Evolutionary conservation across 2,888 invertebrate genomes (phyloP), one percentile per base, ranked within the genome.

Genomic region (Phaonia tiefii): DNA sequence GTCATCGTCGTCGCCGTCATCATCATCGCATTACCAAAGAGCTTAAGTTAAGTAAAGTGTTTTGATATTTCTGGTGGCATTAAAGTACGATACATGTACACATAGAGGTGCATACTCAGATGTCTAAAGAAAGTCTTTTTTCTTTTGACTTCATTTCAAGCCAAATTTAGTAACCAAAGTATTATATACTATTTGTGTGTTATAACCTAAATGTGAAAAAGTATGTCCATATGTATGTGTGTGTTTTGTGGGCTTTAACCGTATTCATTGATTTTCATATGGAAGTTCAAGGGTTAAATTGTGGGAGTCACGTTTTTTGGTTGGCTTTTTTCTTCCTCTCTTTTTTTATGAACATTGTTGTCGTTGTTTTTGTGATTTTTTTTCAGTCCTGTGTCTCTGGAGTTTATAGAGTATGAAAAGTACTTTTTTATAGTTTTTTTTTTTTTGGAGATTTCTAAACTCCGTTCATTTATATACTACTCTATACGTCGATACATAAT

Each of bases 251-350:
- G 63, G 63, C 42, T 42, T 20, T 22, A 42, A 42, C 22, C 63
- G 63, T 42, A 63, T 63, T 63, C 63, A 63, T 63, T 63, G 63
- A 63, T 63, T 79, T 66, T 86, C 86, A 67, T 82, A 86, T 85
- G 67, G 86, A 87, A 85, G 89, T 88, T 89, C 89, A 89, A 89
- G 87, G 89, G 89, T 89, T 89, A 89, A 89, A 88, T 89, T 89
- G 90, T 89, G 86, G 89, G 89, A 89, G 90, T 89, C 89, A 89
- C 89, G 89, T 89, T 89, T 89, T 86, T 82, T 22, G n/a, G 42
- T 75, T 75, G 42, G 20, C 46, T 71, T 74, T 70, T 76, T 70
- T 66, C 66, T 39, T 25, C 26, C 37, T 17, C 65, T 58, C 0
- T 20, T 37, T 42, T 31, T 63, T 63, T 37, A 39, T 17, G 42